Conservation (phyloP, 2,113 vertebrate species). For the Illadopsis cleaveri region DNA sequence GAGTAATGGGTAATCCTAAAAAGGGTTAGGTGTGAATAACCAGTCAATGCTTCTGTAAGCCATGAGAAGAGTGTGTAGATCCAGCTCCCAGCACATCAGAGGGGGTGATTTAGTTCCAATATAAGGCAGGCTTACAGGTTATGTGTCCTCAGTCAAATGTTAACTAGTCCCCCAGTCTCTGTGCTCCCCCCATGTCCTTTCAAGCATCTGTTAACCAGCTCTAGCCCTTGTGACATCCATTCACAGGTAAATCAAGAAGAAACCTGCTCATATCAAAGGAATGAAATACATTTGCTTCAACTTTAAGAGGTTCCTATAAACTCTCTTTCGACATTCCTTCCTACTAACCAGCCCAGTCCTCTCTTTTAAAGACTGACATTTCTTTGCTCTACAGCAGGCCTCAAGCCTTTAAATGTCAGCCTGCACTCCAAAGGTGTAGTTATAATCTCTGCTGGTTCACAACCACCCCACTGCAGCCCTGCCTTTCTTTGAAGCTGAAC, state of each 20-base stretch:
- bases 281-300: constrained; percentile 14
- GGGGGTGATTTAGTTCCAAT: background rate
- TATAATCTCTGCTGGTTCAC: background rate
- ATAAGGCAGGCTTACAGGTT: background rate
- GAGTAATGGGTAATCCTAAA: constrained; percentile 20
- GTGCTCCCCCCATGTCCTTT: background rate
- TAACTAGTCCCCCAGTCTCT: background rate
- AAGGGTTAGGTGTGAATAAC: constrained; percentile 16
- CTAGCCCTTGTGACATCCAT: background rate
- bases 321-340: constrained; percentile 15
- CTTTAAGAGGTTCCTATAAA: constrained; percentile 11
- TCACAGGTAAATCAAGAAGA: constrained; percentile 29
- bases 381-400: constrained; percentile 24
- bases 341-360: background rate
- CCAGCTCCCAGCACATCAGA: background rate
- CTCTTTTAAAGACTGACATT: constrained; percentile 13
- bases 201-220: background rate
- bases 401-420: constrained; percentile 26
- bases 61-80: background rate
- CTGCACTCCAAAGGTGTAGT: constrained; percentile 2
- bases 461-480: background rate
- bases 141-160: background rate
- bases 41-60: background rate
- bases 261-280: background rate
- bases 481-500: background rate